Percentiles rank a stretch among this genome's conserved stretches.
phyloP scores from a whole-genome alignment of 2,888 invertebrate genomes.

The Coremacera marginata region DNA sequence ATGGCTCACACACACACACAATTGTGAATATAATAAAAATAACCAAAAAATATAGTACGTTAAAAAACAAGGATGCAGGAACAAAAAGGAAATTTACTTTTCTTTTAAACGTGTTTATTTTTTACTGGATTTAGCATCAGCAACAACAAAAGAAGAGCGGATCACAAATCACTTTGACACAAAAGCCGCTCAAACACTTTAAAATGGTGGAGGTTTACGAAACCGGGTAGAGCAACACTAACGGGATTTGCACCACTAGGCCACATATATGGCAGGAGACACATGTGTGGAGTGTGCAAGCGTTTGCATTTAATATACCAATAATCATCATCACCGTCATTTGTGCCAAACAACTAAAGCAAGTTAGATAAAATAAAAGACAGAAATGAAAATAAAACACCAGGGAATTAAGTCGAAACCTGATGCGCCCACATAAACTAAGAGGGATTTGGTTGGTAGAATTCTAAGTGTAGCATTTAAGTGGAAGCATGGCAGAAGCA shows the following conservation, averaged over 20 bases:
- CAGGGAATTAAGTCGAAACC: conserved; percentile 18
- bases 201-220: not conserved
- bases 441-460: conserved; percentile 1
- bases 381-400: conserved; percentile 10
- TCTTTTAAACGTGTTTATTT: conserved; percentile 23
- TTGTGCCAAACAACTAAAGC: not conserved
- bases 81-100: conserved; percentile 31
- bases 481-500: not conserved
- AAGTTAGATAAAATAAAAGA: not conserved
- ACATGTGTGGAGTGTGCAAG: conserved; percentile 19
- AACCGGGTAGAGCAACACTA: not conserved
- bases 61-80: conserved; percentile 5
- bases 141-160: conserved; percentile 6
- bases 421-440: conserved; percentile 31
- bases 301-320: conserved; percentile 15
- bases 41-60: not conserved
- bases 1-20: not conserved
- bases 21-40: not conserved
- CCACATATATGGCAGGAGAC: not conserved
- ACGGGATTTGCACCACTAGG: not conserved
- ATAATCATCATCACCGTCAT: conserved; percentile 17
- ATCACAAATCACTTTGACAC: conserved; percentile 37
- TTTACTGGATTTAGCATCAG: conserved; percentile 26
- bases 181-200: conserved; percentile 26
- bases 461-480: not conserved